Evolutionary conservation across 2,888 invertebrate species (phyloP).

Genomic region (Drosophila monieri): DNA sequence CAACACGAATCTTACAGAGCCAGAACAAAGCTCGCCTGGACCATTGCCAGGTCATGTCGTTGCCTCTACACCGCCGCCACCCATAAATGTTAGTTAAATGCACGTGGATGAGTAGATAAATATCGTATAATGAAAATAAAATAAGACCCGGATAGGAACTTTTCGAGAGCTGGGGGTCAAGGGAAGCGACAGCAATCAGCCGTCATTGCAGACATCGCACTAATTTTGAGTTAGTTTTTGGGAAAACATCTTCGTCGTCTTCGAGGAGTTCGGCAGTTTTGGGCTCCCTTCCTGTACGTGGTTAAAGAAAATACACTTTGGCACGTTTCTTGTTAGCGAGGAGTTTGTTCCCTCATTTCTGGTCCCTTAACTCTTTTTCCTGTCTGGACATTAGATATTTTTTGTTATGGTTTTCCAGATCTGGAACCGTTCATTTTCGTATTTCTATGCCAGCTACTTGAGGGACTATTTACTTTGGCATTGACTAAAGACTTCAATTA

Average conservation of each 20-base stretch:
- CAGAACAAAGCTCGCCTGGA: constrained; percentile 13
- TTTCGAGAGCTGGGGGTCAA: constrained; percentile 1
- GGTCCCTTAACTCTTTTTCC: constrained; percentile 16
- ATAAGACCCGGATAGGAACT: constrained; percentile 56
- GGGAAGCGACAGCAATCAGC: constrained; percentile 66
- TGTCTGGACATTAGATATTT: constrained; percentile 54
- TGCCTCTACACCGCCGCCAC: neutral
- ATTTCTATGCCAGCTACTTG: constrained; percentile 43
- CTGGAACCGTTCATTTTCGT: constrained; percentile 17
- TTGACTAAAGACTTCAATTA: constrained; percentile 62
- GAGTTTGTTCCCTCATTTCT: constrained; percentile 47
- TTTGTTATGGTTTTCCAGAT: constrained; percentile 12
- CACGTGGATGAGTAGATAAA: constrained; percentile 82
- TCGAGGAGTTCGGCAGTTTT: constrained; percentile 19
- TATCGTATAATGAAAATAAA: constrained; percentile 78
- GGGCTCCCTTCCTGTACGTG: constrained; percentile 55
- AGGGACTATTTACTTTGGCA: constrained; percentile 66
- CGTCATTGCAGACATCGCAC: constrained; percentile 67
- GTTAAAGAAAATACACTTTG: constrained; percentile 78
- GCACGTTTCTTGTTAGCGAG: constrained; percentile 77
- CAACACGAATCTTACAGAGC: constrained; percentile 51
- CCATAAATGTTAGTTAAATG: constrained; percentile 79
- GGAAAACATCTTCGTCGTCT: constrained; percentile 45
- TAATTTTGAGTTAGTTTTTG: constrained; percentile 71
- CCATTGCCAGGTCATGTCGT: constrained; percentile 33